phyloP scores from a whole-genome alignment of 1,140 invertebrate species.

The Drosophila tani region DNA sequence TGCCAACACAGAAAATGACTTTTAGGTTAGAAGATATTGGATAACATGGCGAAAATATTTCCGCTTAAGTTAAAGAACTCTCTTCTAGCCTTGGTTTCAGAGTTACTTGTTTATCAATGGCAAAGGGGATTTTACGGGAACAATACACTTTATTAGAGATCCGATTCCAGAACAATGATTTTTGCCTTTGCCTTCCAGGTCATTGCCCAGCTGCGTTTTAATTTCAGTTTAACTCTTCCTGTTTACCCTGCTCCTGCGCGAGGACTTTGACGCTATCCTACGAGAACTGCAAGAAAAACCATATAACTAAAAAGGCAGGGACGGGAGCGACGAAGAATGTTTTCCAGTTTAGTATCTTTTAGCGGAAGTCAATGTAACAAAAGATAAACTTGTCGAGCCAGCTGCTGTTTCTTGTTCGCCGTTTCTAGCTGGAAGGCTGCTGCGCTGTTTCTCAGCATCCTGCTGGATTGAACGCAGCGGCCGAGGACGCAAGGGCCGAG shows the following conservation, averaged over 20 bases:
- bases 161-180: slow-evolving; percentile 15
- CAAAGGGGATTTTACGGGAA: background rate
- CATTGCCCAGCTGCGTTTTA: slow-evolving; percentile 79
- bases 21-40: no score
- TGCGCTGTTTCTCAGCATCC: slow-evolving; percentile 16
- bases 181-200: slow-evolving; percentile 47
- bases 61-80: no score
- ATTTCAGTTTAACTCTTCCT: slow-evolving; percentile 79
- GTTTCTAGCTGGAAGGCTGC: slow-evolving; percentile 38
- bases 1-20: no score
- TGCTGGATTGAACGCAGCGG: slow-evolving; percentile 52
- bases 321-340: slow-evolving; percentile 34
- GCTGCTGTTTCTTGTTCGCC: slow-evolving; percentile 52
- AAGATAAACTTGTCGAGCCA: slow-evolving; percentile 82
- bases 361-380: slow-evolving; percentile 82
- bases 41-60: no score
- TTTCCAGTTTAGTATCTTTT: slow-evolving; percentile 78
- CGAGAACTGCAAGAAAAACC: slow-evolving; percentile 19
- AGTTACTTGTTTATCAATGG: background rate
- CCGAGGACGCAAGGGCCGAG: slow-evolving; percentile 22
- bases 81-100: background rate
- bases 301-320: slow-evolving; percentile 27
- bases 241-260: background rate
- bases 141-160: slow-evolving; percentile 4
- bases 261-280: slow-evolving; percentile 43